Evolutionary conservation across 2,113 vertebrate species (phyloP).

Genomic region (Channa argus): DNA sequence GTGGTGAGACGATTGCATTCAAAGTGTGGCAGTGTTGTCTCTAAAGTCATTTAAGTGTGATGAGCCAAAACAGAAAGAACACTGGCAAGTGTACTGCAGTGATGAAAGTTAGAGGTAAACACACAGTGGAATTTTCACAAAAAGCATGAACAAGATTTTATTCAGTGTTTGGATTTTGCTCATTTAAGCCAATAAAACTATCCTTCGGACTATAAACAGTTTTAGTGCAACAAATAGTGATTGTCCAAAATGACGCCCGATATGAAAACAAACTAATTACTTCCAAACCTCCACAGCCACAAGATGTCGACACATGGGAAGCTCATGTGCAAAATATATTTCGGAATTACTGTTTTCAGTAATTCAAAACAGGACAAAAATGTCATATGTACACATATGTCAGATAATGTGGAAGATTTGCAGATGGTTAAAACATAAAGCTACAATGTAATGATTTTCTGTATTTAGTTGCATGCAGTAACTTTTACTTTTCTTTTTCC

Average conservation of each 20-base stretch:
- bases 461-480: background rate
- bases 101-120: background rate
- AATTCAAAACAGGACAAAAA: background rate
- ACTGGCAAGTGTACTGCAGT: background rate
- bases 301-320: no score
- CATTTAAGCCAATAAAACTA: background rate
- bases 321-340: background rate
- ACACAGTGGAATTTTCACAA: background rate
- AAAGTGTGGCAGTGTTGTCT: slow-evolving; percentile 39
- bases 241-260: background rate
- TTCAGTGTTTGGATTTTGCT: background rate
- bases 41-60: slow-evolving; percentile 41
- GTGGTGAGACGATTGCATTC: slow-evolving; percentile 33
- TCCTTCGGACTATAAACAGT: background rate
- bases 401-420: background rate
- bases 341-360: no score
- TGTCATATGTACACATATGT: background rate
- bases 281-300: background rate
- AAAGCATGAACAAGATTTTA: background rate
- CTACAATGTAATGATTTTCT: no score
- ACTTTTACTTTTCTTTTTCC: no score
- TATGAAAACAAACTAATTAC: slow-evolving; percentile 3
- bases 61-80: slow-evolving; percentile 17
- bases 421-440: no score
- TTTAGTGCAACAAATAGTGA: background rate